phyloP scores from a whole-genome alignment of 2,797 vertebrate genomes.

The Crenichthys baileyi region DNA sequence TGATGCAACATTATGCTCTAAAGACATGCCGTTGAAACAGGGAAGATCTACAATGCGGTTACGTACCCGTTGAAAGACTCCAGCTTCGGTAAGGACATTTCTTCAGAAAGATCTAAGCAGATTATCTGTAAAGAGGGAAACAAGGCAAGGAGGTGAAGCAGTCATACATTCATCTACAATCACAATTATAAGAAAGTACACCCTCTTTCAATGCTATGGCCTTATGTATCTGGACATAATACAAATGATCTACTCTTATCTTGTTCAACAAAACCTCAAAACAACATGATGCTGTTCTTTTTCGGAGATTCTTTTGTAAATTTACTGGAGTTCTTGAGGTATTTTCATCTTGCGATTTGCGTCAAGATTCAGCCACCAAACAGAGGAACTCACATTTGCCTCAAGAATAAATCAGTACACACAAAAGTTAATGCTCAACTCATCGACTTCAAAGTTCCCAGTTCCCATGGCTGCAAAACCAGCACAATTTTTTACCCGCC shows the following conservation, averaged over 20 bases:
- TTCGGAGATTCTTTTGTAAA: not conserved
- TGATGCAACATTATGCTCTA: not conserved
- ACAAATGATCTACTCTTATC: not conserved
- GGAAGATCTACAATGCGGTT: not conserved
- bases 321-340: not conserved
- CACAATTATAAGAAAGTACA: not conserved
- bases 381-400: not conserved
- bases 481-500: no score
- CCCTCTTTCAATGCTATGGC: not conserved
- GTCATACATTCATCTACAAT: not conserved
- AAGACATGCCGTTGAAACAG: not conserved
- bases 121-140: constrained; percentile 84
- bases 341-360: not conserved
- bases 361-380: no score
- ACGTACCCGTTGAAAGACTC: constrained; percentile 93
- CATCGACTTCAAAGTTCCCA: not conserved
- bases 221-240: not conserved
- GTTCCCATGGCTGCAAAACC: no score
- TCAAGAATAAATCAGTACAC: not conserved
- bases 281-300: not conserved
- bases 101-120: constrained; percentile 94
- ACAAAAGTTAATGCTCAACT: not conserved
- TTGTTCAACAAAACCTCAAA: not conserved
- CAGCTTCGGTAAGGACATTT: constrained; percentile 92
- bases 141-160: not conserved